Evolutionary conservation across 2,113 vertebrate genomes (phyloP).

Genomic region (Scopus umbretta): DNA sequence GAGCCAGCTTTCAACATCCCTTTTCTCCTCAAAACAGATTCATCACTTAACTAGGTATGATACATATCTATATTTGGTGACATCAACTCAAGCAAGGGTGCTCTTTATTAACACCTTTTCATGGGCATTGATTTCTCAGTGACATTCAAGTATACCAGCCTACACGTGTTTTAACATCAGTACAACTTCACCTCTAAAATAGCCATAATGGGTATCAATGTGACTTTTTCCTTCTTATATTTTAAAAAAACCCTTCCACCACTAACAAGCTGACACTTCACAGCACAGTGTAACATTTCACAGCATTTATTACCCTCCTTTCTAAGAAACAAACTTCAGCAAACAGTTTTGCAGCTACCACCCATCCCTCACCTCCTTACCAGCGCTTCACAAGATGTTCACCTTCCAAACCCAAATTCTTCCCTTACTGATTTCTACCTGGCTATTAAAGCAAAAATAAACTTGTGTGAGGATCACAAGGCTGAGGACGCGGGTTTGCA

Average conservation of each 20-base stretch:
- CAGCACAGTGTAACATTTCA: neutral
- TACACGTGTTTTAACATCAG: neutral
- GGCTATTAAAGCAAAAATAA: neutral
- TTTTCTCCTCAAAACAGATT: neutral
- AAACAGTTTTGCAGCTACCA: neutral
- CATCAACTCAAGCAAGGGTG: neutral
- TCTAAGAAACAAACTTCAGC: neutral
- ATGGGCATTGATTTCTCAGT: neutral
- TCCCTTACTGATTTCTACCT: neutral
- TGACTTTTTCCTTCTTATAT: neutral
- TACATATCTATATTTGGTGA: neutral
- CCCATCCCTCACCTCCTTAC: neutral
- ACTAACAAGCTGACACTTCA: neutral
- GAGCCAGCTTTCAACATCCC: neutral
- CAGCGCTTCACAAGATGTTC: neutral
- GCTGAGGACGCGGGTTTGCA: accelerated
- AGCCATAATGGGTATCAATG: neutral
- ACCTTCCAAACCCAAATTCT: neutral
- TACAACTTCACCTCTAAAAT: neutral
- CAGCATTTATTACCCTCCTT: neutral
- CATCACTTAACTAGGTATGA: no score
- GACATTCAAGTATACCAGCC: neutral
- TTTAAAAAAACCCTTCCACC: neutral
- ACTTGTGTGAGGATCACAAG: neutral
- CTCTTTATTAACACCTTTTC: neutral